Base-by-base conservation (phyloP, 92 coral and sea anemone species). In the Phenganax stokvisi region DNA sequence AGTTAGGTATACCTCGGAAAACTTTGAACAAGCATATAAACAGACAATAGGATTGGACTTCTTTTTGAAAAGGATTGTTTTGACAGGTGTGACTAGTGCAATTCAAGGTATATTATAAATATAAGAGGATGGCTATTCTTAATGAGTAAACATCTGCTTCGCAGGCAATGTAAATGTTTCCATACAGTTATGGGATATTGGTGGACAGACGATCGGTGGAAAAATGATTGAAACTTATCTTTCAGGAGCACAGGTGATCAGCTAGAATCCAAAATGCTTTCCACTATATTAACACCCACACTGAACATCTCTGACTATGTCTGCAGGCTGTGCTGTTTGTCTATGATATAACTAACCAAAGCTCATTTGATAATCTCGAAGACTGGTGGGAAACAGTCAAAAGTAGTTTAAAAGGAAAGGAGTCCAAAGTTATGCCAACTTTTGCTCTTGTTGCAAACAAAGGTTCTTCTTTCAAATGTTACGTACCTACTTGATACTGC, bases 131-230 rank as follows among this genome's bases (percentile, higher is more conserved):
- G 6, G 30, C 73, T 64, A 7, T 20, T 13, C 67, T 20, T 20
- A 61, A 61, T 2, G 17, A 61, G 27, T 5, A 27, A 9, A 15
- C 6, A 0, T 60, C 81, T 74, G 25, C 69, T 28, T 53, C 28
- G 25, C 58, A 94, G 98, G 98, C 5, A 94, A 94, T 80, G 87
- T 86, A 11, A 90, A 91, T 67, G 98, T 94, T 20, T 88, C 98
- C 31, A 87, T 94, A 81, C 98, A 94, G 85, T 92, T 94, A 9
- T 94, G 97, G 98, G 98, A 94, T 78, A 94, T 94, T 65, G 98
- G 98, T 57, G 98, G 98, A 51, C 98, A 94, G 66, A 89, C 98
- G 13, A 89, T 94, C 28, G 98, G 98, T 51, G 98, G 98, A 2
- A 93, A 94, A 80, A 94, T 94, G 98, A 63, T 94, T 31, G 97